Percentiles rank a stretch among this genome's conserved stretches.
Conservation (phyloP, 1,140 invertebrate species). For the Apis florea region DNA sequence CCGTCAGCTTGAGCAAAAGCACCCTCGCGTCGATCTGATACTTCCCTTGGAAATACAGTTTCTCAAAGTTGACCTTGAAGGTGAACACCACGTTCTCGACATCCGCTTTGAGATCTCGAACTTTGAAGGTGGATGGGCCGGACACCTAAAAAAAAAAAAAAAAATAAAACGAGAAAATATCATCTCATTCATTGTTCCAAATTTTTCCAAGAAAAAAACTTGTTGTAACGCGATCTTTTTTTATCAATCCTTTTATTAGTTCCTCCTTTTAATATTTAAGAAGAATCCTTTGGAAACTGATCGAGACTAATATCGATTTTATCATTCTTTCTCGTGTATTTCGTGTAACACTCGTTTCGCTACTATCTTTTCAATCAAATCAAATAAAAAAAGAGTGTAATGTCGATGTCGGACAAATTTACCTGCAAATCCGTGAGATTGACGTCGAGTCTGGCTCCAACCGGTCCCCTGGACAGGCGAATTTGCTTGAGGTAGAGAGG, state of each 20-base stretch:
- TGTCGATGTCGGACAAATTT: not conserved
- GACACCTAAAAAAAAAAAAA: constrained; percentile 62
- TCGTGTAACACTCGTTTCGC: too few relatives aligned
- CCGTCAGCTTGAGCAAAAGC: constrained; percentile 83
- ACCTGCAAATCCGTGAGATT: constrained; percentile 83
- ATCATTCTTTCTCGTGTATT: too few relatives aligned
- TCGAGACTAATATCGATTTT: too few relatives aligned
- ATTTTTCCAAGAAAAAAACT: too few relatives aligned
- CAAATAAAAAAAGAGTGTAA: not conserved
- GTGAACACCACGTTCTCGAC: constrained; percentile 81
- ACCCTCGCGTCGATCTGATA: constrained; percentile 84
- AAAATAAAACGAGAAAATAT: too few relatives aligned
- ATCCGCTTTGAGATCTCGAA: constrained; percentile 78
- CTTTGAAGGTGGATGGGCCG: constrained; percentile 72
- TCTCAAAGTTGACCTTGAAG: constrained; percentile 81
- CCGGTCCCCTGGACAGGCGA: constrained; percentile 81
- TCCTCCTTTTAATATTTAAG: too few relatives aligned
- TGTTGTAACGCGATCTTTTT: too few relatives aligned
- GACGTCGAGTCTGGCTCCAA: constrained; percentile 83
- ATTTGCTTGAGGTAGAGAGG: constrained; percentile 83
- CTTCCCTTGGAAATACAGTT: constrained; percentile 82
- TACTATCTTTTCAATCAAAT: not conserved
- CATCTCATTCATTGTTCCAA: too few relatives aligned
- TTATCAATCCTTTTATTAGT: too few relatives aligned
- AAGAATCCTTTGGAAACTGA: too few relatives aligned